These are phyloP conservation scores for Todus mexicanus DNA, from an alignment of 2,797 vertebrate species.

Conservation along the genomic window DNA sequence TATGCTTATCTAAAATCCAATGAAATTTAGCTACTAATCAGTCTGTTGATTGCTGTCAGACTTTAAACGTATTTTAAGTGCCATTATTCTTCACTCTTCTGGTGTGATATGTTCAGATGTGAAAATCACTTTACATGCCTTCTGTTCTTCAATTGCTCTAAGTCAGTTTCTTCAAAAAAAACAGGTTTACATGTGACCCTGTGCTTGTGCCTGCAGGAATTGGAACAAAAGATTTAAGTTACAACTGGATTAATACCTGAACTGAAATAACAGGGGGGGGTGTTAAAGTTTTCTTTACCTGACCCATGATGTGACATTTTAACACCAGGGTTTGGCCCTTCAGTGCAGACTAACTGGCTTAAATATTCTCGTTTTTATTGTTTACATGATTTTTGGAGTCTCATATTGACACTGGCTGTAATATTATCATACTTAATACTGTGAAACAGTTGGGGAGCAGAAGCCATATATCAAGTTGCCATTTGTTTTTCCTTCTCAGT, in stretches of 20 bases:
- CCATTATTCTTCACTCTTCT: conserved; percentile 61
- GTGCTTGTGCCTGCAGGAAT: neutral
- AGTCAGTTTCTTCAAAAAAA: neutral
- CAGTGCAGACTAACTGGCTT: neutral
- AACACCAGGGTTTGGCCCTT: neutral
- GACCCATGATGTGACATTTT: neutral
- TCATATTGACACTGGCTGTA: neutral
- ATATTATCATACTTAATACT: neutral
- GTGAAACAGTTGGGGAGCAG: conserved; percentile 27
- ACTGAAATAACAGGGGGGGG: neutral
- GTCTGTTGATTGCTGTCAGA: conserved; percentile 17
- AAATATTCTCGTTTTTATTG: neutral
- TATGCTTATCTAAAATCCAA: conserved; percentile 4
- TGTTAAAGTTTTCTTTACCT: neutral
- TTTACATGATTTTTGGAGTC: neutral
- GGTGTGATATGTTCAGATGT: conserved; percentile 39
- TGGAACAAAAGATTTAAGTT: neutral
- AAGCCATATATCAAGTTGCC: neutral
- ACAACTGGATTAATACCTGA: fast-evolving
- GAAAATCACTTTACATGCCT: conserved; percentile 41
- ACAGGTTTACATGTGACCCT: neutral
- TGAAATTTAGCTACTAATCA: neutral
- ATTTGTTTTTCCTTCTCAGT: conserved; percentile 37
- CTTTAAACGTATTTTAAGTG: conserved; percentile 28
- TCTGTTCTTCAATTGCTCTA: conserved; percentile 34